Evolutionary conservation across 2,888 invertebrate genomes (phyloP), one percentile per base, ranked within the genome.

Genomic region (Lamellibrachia satsuma): DNA sequence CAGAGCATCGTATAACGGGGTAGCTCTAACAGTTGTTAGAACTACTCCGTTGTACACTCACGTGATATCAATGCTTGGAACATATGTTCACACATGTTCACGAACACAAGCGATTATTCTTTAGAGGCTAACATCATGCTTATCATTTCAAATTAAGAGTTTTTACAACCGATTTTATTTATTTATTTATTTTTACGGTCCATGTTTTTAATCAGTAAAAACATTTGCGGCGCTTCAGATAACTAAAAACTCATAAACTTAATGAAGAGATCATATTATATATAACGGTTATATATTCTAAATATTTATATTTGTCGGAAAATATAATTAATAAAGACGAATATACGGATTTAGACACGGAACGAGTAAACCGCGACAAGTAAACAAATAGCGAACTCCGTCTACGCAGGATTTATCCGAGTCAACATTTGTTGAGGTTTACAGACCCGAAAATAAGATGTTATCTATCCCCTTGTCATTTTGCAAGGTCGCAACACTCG

Each of bases 381-480:
- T 9, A 22, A 75, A 75, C 75, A 75, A 75, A 15, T n/a, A 22
- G 75, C 75, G 75, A 75, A 75, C 15, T 57, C 8, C 75, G 75
- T 75, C 75, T 22, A n/a, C 75, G 22, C 75, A 75, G n/a, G 22
- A 22, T 15, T 22, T 6, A 22, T n/a, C 75, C 75, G 75, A 15
- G 75, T 75, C 75, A 75, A 75, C 75, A 75, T 75, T 75, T 75
- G 75, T 75, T 22, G 75, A 75, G 75, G 75, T 75, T 75, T 75
- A 75, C 15, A 3, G 22, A 75, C 75, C 75, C 75, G 75, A 75
- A 75, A 75, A 75, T 75, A 75, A n/a, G 22, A n/a, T 75, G 75
- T 75, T 75, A 75, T 75, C 22, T 75, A 75, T 75, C 22, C 75
- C 75, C 75, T n/a, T 11, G 6, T 22, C 22, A 22, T 22, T 75